A percentile compares a stretch with the other conserved stretches of the same genome.
Conservation (phyloP, 2,113 vertebrate species). For the Heptranchias perlo region DNA sequence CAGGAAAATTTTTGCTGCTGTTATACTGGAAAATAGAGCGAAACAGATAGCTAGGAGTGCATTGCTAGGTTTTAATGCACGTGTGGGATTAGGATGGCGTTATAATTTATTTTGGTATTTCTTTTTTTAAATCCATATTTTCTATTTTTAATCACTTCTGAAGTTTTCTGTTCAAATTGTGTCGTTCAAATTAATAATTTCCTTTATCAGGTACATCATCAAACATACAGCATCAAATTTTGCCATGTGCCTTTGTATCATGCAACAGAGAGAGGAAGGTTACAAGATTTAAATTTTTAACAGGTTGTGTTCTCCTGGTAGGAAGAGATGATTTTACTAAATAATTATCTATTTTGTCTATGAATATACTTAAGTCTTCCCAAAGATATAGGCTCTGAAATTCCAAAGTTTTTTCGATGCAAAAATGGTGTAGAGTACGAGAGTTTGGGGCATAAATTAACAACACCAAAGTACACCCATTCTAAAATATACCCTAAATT, state of each 20-base stretch:
- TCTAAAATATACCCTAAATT: neutral
- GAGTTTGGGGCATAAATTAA: neutral
- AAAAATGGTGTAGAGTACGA: neutral
- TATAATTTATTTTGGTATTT: too few species aligned
- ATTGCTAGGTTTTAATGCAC: neutral
- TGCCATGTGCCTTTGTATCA: neutral
- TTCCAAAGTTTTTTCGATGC: neutral
- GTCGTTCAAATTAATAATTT: neutral
- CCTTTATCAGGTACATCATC: neutral
- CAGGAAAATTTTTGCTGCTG: neutral
- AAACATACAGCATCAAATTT: neutral
- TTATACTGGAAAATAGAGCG: neutral
- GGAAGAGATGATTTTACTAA: neutral
- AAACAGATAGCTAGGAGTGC: too few species aligned
- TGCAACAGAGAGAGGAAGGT: neutral
- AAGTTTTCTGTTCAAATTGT: neutral
- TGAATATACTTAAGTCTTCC: neutral
- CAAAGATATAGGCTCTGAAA: neutral
- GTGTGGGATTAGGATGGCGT: neutral
- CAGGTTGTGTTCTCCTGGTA: neutral
- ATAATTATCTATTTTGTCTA: neutral
- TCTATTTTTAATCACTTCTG: neutral
- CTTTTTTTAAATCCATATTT: neutral
- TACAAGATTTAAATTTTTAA: neutral
- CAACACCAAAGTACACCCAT: neutral